Percentiles rank a stretch among this genome's conserved stretches.
These are phyloP conservation scores for Pyrgus malvae DNA, from an alignment of 2,888 invertebrate species.

Conservation along the genomic window DNA sequence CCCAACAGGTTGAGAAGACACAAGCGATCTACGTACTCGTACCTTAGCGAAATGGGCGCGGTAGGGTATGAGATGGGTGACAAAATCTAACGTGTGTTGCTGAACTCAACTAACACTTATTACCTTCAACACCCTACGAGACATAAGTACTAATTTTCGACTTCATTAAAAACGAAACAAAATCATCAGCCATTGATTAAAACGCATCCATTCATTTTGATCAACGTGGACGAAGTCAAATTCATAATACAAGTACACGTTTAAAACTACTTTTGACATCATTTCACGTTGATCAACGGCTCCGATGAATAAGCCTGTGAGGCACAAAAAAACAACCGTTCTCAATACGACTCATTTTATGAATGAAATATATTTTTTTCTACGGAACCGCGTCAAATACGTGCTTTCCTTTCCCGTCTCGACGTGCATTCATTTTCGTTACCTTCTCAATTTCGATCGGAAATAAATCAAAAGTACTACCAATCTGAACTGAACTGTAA, in stretches of 20 bases:
- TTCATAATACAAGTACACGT: conserved; percentile 39
- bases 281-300: conserved; percentile 75
- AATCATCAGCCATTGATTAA: too few relatives aligned
- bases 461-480: conserved; percentile 34
- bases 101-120: too few relatives aligned
- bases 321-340: conserved; percentile 51
- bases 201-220: not conserved
- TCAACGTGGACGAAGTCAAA: not conserved
- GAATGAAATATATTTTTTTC: conserved; percentile 79
- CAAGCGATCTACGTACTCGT: too few relatives aligned
- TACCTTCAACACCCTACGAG: too few relatives aligned
- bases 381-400: conserved; percentile 74
- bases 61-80: too few relatives aligned
- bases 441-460: conserved; percentile 47
- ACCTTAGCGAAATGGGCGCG: too few relatives aligned
- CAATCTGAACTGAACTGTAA: conserved; percentile 37
- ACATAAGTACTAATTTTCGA: too few relatives aligned
- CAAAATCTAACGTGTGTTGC: too few relatives aligned
- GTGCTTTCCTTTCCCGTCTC: conserved; percentile 76
- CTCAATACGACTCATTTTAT: conserved; percentile 80
- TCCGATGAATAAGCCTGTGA: conserved; percentile 45
- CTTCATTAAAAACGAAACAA: too few relatives aligned
- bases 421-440: conserved; percentile 78
- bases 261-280: conserved; percentile 64
- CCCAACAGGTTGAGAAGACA: too few relatives aligned